Percentiles rank a stretch among this genome's conserved stretches.
Conservation (phyloP, 53 echinoderm and acorn worm species). For the Hippasteria phrygiana region DNA sequence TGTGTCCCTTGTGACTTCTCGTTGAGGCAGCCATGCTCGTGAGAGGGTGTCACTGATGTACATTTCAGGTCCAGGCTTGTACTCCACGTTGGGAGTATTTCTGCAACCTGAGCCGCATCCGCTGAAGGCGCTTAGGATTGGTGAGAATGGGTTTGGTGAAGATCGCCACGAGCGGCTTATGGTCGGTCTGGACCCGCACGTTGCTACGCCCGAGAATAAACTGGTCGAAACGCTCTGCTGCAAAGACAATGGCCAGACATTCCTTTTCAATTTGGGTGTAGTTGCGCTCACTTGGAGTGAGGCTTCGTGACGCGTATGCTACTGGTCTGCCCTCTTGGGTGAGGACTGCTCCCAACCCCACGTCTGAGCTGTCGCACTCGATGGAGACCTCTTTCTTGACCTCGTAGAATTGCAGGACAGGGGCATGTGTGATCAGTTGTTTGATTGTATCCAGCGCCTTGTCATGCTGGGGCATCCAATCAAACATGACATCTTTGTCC, state of each 20-base stretch:
- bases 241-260: slow-evolving; percentile 35
- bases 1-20: background rate
- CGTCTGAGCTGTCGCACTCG: too few species aligned
- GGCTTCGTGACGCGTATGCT: background rate
- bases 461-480: too few species aligned
- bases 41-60: slow-evolving; percentile 67
- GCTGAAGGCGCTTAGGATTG: slow-evolving; percentile 49
- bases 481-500: too few species aligned
- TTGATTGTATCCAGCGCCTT: too few species aligned
- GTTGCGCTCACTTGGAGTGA: background rate
- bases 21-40: slow-evolving; percentile 23
- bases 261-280: slow-evolving; percentile 73
- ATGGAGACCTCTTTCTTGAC: too few species aligned
- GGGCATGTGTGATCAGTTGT: too few species aligned
- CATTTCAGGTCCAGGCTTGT: slow-evolving; percentile 70
- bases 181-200: slow-evolving; percentile 53
- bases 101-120: slow-evolving; percentile 63
- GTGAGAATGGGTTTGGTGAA: slow-evolving; percentile 32
- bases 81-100: slow-evolving; percentile 62
- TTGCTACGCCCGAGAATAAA: slow-evolving; percentile 40
- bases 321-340: too few species aligned
- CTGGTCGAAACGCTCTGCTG: slow-evolving; percentile 63
- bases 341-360: too few species aligned
- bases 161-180: slow-evolving; percentile 68
- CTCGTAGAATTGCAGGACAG: too few species aligned